Conservation (phyloP, 1,140 invertebrate genomes). For the Tetraneura akinire region DNA sequence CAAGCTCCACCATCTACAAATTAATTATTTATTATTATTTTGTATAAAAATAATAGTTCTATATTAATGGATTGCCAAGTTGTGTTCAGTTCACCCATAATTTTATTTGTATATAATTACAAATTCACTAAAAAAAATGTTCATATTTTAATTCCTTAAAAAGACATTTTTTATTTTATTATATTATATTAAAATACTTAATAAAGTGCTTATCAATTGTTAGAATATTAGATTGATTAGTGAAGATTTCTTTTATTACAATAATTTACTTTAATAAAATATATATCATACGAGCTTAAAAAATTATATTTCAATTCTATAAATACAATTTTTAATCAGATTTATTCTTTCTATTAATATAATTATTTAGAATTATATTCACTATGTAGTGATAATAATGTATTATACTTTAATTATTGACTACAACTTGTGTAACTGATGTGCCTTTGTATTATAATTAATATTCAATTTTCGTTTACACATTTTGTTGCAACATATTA, state of each 20-base stretch:
- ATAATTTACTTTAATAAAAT: neutral
- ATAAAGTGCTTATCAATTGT: conserved; percentile 1
- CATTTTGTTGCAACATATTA: conserved; percentile 44
- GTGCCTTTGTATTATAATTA: conserved; percentile 47
- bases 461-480: conserved; percentile 28
- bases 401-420: conserved; percentile 43
- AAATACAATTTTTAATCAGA: neutral
- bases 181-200: neutral
- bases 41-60: conserved; percentile 11
- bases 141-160: conserved; percentile 26
- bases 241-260: conserved; percentile 40
- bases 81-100: conserved; percentile 45
- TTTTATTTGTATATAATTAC: conserved; percentile 24
- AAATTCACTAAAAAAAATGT: conserved; percentile 17
- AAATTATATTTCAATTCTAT: conserved; percentile 2
- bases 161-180: conserved; percentile 49
- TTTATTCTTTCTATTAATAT: conserved; percentile 23
- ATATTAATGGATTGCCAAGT: conserved; percentile 36
- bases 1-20: conserved; percentile 8
- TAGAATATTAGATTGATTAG: conserved; percentile 50
- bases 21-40: conserved; percentile 1
- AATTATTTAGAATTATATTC: neutral
- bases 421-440: conserved; percentile 44
- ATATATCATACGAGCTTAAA: conserved; percentile 10
- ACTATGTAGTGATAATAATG: conserved; percentile 17